A percentile compares a stretch with the other conserved stretches of the same genome.
Conservation (phyloP, 2,113 vertebrate species). For the Scalopus aquaticus region DNA sequence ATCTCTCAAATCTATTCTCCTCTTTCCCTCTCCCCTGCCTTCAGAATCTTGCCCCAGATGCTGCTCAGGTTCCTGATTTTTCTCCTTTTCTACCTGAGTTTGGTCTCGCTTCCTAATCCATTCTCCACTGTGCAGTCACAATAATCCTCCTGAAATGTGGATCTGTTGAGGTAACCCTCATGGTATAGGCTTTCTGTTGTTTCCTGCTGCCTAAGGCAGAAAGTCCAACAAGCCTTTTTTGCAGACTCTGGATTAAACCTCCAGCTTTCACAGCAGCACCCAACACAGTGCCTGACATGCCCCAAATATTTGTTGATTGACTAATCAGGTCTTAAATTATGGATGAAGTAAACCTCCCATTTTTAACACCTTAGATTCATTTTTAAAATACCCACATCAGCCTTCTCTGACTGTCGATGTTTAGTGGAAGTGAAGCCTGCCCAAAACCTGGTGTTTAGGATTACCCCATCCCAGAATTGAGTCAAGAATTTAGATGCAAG, state of each 20-base stretch:
- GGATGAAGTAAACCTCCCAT: background rate
- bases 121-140: background rate
- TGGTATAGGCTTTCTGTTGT: background rate
- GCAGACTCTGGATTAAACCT: background rate
- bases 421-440: background rate
- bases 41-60: background rate
- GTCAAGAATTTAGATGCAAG: background rate
- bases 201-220: background rate
- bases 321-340: slow-evolving; percentile 20
- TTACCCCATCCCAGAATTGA: background rate
- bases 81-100: background rate
- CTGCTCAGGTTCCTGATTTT: background rate
- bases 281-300: background rate
- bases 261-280: background rate
- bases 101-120: background rate
- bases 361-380: background rate
- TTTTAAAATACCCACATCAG: background rate
- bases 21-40: background rate
- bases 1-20: background rate
- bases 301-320: background rate
- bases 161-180: background rate
- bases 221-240: background rate
- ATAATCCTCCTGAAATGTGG: background rate
- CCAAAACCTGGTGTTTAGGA: background rate
- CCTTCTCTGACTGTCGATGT: background rate